These are phyloP conservation scores for Dendronephthya gigantea DNA, from an alignment of 64 coral and sea anemone genomes.

Conservation along the genomic window DNA sequence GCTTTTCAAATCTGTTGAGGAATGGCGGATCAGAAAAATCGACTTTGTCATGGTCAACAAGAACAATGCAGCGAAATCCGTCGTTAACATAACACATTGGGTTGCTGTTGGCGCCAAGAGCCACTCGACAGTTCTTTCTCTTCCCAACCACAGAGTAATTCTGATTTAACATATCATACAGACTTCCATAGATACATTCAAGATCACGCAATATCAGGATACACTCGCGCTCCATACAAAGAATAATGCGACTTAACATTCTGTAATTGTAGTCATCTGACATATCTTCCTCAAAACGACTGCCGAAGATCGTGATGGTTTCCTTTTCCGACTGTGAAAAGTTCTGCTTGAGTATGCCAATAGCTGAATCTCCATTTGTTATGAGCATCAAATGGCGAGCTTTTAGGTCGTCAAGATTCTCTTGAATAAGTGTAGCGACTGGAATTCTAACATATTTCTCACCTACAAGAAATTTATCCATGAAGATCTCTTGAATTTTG, in stretches of 20 bases:
- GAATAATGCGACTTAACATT: conserved; percentile 6
- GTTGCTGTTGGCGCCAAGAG: conserved; percentile 2
- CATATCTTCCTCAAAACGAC: conserved; percentile 11
- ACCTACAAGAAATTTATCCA: background rate
- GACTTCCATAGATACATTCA: conserved; percentile 8
- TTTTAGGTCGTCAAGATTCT: background rate
- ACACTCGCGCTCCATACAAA: conserved; percentile 12
- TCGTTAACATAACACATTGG: conserved; percentile 16
- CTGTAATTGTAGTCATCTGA: conserved; percentile 12
- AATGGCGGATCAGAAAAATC: background rate
- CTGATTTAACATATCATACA: conserved; percentile 11
- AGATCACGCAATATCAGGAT: conserved; percentile 3
- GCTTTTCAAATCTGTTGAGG: conserved; percentile 14
- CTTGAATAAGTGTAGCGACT: background rate
- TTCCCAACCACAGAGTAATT: conserved; percentile 7
- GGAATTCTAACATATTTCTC: background rate
- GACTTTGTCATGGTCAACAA: background rate
- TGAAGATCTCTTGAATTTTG: background rate
- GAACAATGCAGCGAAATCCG: conserved; percentile 14
- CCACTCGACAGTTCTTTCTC: conserved; percentile 16
- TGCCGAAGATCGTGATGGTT: background rate
- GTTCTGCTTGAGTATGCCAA: background rate
- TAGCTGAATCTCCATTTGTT: conserved; percentile 6
- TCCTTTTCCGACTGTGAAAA: background rate
- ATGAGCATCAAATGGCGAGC: conserved; percentile 13